These are phyloP conservation scores for Syngnathus rostellatus DNA, from an alignment of 2,797 vertebrate genomes.

Conservation along the genomic window DNA sequence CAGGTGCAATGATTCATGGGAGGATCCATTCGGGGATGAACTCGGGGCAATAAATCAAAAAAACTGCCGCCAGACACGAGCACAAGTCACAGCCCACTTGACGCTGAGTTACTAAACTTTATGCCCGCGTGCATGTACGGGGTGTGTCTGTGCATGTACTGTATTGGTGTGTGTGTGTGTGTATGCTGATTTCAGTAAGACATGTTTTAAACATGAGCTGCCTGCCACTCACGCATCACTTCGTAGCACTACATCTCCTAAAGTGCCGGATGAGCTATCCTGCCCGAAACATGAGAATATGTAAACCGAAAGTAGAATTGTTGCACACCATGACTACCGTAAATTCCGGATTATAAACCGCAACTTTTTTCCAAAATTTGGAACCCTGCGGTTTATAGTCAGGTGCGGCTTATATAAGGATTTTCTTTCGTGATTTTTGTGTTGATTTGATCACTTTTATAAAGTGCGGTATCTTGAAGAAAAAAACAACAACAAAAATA, in stretches of 20 bases:
- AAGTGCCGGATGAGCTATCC: background rate
- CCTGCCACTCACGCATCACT: background rate
- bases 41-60: constrained; percentile 59
- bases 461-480: too few relatives aligned
- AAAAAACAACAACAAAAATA: too few relatives aligned
- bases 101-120: constrained; percentile 1
- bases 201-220: background rate
- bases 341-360: too few relatives aligned
- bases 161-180: background rate
- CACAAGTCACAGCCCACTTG: constrained; percentile 27
- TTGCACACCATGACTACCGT: too few relatives aligned
- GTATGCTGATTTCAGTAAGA: background rate
- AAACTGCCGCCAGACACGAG: constrained; percentile 38
- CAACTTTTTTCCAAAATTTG: too few relatives aligned
- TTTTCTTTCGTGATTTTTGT: too few relatives aligned
- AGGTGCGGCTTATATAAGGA: too few relatives aligned
- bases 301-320: background rate
- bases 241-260: background rate
- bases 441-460: too few relatives aligned
- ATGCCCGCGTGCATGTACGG: background rate
- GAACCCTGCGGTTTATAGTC: too few relatives aligned
- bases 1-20: constrained; percentile 64
- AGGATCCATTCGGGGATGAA: constrained; percentile 58
- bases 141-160: constrained; percentile 23
- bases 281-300: background rate